Conservation (phyloP, 53 echinoderm and acorn worm genomes). For the Crossaster papposus region DNA sequence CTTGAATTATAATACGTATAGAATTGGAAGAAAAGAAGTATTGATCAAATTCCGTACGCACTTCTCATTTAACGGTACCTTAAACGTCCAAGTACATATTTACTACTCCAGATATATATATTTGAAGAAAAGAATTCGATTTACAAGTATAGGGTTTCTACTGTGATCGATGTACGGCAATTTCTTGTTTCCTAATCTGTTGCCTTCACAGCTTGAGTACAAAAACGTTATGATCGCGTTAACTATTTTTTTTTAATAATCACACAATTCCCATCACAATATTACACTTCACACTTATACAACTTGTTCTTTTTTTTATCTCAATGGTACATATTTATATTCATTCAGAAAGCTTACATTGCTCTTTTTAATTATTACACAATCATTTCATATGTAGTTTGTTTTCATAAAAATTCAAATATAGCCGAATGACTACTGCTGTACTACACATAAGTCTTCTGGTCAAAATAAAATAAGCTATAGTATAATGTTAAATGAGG, state of each 20-base stretch:
- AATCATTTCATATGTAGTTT: not conserved
- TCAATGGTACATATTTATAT: conserved; percentile 9
- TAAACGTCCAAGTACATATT: not conserved
- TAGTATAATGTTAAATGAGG: not conserved
- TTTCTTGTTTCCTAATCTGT: not conserved
- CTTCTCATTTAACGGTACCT: not conserved
- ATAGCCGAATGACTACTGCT: not conserved
- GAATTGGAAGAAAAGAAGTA: not conserved
- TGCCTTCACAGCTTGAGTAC: not conserved
- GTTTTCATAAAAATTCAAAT: not conserved
- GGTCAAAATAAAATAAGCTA: not conserved
- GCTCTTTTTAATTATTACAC: not conserved
- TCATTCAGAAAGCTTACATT: not conserved
- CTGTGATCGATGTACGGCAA: not conserved
- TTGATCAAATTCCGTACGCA: not conserved
- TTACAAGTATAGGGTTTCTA: not conserved
- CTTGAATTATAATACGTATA: not conserved
- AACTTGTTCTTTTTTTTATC: not conserved
- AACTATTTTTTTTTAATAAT: not conserved
- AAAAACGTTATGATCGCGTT: not conserved
- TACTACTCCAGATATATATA: not conserved
- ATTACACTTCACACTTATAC: not conserved
- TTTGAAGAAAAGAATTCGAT: not conserved
- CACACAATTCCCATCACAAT: conserved; percentile 5
- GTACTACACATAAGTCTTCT: not conserved